Percentiles rank a stretch among this genome's conserved stretches.
These are phyloP conservation scores for Danionella cerebrum DNA, from an alignment of 2,113 vertebrate genomes.

Conservation along the genomic window DNA sequence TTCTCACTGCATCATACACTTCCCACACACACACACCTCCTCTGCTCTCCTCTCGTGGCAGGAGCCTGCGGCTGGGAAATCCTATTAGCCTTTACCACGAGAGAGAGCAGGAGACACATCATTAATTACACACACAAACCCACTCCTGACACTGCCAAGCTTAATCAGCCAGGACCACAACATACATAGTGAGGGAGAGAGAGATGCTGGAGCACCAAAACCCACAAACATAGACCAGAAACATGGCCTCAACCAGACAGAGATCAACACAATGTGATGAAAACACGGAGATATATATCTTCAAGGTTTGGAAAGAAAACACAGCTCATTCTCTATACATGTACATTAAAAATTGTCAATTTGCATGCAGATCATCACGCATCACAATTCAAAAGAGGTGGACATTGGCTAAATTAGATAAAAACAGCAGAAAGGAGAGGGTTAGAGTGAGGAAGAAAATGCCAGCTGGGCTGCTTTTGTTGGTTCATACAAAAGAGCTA, in stretches of 20 bases:
- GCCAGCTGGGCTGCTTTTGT: slow-evolving; percentile 32
- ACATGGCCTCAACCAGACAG: too few relatives aligned
- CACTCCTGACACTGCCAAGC: slow-evolving; percentile 43
- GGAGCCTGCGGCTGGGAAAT: slow-evolving; percentile 60
- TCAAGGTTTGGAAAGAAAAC: too few relatives aligned
- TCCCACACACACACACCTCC: too few relatives aligned
- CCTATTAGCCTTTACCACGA: slow-evolving; percentile 60
- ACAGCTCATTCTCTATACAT: too few relatives aligned
- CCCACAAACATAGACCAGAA: background rate
- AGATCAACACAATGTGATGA: too few relatives aligned
- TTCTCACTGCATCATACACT: too few relatives aligned
- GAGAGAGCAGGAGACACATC: slow-evolving; percentile 63
- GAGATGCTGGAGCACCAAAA: background rate
- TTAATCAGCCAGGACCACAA: slow-evolving; percentile 37
- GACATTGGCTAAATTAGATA: background rate
- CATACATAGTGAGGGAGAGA: background rate
- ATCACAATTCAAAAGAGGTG: background rate
- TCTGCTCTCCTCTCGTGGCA: slow-evolving; percentile 31
- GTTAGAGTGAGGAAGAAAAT: background rate
- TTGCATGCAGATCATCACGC: background rate
- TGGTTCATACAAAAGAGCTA: slow-evolving; percentile 23
- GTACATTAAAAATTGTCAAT: too few relatives aligned
- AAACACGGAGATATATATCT: too few relatives aligned
- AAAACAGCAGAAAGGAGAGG: background rate
- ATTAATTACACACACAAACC: slow-evolving; percentile 66